Percentiles rank a stretch among this genome's conserved stretches.
Evolutionary conservation across 2,113 vertebrate genomes (phyloP).

Genomic region (Pao palembangensis): DNA sequence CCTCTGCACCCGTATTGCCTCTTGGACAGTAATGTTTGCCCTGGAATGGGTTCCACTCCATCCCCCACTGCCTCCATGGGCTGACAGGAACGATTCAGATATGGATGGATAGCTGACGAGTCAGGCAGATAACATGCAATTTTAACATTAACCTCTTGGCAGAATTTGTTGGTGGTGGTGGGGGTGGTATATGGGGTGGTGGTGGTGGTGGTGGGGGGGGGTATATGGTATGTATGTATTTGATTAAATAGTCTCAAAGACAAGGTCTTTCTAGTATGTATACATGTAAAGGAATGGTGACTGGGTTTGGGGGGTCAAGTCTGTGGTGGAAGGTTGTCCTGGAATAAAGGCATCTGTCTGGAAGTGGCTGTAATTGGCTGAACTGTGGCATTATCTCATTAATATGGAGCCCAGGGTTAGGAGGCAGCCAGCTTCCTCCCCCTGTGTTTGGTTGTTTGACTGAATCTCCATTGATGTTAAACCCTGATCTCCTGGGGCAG

Average conservation of each 20-base stretch:
- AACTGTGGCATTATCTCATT: constrained; percentile 71
- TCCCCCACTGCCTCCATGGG: neutral
- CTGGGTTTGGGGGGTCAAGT: constrained; percentile 20
- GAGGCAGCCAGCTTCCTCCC: constrained; percentile 69
- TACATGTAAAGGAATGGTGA: constrained; percentile 33
- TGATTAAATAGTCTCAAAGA: neutral
- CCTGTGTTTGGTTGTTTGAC: constrained; percentile 75
- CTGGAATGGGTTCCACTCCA: neutral
- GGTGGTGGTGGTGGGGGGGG: too few relatives aligned
- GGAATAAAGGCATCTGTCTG: constrained; percentile 72
- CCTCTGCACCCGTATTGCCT: neutral
- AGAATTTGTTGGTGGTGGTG: too few relatives aligned
- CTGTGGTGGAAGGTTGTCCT: constrained; percentile 57
- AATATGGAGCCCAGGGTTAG: constrained; percentile 76
- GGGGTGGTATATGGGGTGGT: too few relatives aligned
- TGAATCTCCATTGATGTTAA: constrained; percentile 75
- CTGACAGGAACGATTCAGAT: neutral
- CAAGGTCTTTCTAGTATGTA: constrained; percentile 26
- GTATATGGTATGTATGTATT: too few relatives aligned
- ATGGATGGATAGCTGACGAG: constrained; percentile 15
- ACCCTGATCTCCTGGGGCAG: constrained; percentile 57
- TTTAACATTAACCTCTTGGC: too few relatives aligned
- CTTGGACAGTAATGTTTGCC: neutral
- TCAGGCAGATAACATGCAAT: constrained; percentile 5
- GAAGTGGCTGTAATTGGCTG: constrained; percentile 77